These are phyloP conservation scores for Cabera pusaria DNA, from an alignment of 2,888 invertebrate species.

Conservation along the genomic window DNA sequence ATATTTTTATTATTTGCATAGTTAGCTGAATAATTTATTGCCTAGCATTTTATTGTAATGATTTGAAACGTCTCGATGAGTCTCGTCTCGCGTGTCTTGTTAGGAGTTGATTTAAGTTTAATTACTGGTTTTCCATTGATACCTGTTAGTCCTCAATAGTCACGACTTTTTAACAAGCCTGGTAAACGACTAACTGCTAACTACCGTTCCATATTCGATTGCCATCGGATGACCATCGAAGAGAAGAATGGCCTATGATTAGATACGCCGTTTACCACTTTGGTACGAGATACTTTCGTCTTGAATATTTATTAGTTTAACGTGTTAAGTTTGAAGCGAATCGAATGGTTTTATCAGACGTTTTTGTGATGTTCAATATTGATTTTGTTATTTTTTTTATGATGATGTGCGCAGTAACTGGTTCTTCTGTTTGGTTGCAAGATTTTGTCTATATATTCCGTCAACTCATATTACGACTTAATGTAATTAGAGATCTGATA, in stretches of 20 bases:
- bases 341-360: constrained; percentile 6
- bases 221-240: constrained; percentile 1
- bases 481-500: no score
- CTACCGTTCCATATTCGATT: constrained; percentile 27
- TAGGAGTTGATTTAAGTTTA: constrained; percentile 18
- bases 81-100: no score
- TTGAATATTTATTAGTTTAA: constrained; percentile 9
- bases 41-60: no score
- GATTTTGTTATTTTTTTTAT: no score
- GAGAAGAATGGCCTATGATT: constrained; percentile 16
- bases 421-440: no score
- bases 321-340: background rate
- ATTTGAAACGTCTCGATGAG: no score
- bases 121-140: background rate
- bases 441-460: no score
- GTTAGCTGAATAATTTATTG: no score
- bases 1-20: no score
- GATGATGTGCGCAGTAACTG: no score
- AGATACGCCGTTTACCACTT: constrained; percentile 21
- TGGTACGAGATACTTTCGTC: constrained; percentile 17
- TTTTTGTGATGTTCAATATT: no score
- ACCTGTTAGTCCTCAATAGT: constrained; percentile 11
- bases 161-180: constrained; percentile 20
- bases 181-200: constrained; percentile 7
- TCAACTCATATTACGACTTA: no score